A percentile compares a stretch with the other conserved stretches of the same genome.
These are phyloP conservation scores for Zophobas morio DNA, from an alignment of 1,140 invertebrate genomes.

Conservation along the genomic window DNA sequence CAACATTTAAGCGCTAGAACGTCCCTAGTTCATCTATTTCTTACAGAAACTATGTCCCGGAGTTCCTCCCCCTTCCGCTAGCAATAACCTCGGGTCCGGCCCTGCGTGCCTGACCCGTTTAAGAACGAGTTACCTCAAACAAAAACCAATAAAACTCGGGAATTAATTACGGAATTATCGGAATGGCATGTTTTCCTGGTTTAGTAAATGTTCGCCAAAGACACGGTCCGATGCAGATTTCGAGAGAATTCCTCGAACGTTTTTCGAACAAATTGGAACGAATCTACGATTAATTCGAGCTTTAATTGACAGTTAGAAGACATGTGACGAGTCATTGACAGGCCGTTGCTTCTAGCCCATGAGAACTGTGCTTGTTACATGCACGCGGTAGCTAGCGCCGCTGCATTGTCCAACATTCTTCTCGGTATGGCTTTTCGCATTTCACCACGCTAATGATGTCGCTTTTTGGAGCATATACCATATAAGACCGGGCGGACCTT, in stretches of 20 bases:
- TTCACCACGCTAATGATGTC: slow-evolving; percentile 57
- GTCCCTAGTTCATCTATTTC: too few relatives aligned
- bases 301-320: slow-evolving; percentile 45
- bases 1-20: too few relatives aligned
- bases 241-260: background rate
- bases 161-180: slow-evolving; percentile 34
- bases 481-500: slow-evolving; percentile 49
- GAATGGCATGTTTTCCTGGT: slow-evolving; percentile 3
- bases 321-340: slow-evolving; percentile 30
- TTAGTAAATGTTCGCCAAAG: background rate
- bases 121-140: background rate
- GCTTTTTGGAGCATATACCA: slow-evolving; percentile 55
- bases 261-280: background rate
- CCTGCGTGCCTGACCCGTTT: slow-evolving; percentile 20
- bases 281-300: slow-evolving; percentile 20
- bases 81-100: background rate
- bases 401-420: slow-evolving; percentile 53
- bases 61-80: too few relatives aligned
- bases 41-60: too few relatives aligned
- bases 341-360: slow-evolving; percentile 44
- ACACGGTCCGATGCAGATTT: background rate
- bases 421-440: slow-evolving; percentile 39
- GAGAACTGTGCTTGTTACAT: slow-evolving; percentile 48
- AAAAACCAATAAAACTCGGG: background rate
- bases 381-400: slow-evolving; percentile 16